Percentiles rank a stretch among this genome's conserved stretches.
phyloP scores from a whole-genome alignment of 2,797 vertebrate species.

The Bryconaethiops microstoma region DNA sequence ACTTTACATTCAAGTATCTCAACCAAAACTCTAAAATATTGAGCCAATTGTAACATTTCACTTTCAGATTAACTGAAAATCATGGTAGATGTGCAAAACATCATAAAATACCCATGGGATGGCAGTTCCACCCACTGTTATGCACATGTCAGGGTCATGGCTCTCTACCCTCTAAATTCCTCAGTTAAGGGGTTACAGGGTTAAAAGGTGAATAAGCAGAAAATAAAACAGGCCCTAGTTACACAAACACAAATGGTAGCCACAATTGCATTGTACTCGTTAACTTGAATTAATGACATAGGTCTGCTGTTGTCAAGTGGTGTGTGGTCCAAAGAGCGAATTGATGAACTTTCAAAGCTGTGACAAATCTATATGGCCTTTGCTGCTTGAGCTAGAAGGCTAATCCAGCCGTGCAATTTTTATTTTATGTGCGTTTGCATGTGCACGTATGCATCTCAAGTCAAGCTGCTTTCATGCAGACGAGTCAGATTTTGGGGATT shows the following conservation, averaged over 20 bases:
- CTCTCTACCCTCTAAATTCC: conserved; percentile 6
- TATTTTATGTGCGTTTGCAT: conserved; percentile 3
- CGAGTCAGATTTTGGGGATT: conserved; percentile 44
- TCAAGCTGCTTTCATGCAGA: conserved; percentile 19
- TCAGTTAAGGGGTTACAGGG: conserved; percentile 21
- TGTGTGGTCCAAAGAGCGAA: conserved; percentile 6
- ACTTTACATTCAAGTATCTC: not conserved
- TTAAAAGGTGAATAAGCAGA: conserved; percentile 34
- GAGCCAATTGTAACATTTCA: conserved; percentile 1
- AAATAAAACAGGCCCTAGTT: conserved; percentile 34
- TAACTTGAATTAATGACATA: conserved; percentile 25
- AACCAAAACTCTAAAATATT: not conserved
- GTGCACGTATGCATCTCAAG: conserved; percentile 9
- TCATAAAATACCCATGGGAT: not conserved
- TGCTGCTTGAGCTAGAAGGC: conserved; percentile 9
- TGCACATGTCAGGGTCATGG: not conserved
- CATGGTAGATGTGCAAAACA: conserved; percentile 8
- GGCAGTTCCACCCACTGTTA: not conserved
- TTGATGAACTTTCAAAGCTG: not conserved
- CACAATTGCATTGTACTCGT: conserved; percentile 8
- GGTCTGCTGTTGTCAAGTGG: conserved; percentile 18
- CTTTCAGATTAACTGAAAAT: conserved; percentile 14
- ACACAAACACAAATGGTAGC: conserved; percentile 32
- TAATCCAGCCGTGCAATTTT: conserved; percentile 6
- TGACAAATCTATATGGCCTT: conserved; percentile 32